Evolutionary conservation across 2,113 vertebrate genomes (phyloP), one percentile per base, ranked within the genome.

Genomic region (Etia nguti): DNA sequence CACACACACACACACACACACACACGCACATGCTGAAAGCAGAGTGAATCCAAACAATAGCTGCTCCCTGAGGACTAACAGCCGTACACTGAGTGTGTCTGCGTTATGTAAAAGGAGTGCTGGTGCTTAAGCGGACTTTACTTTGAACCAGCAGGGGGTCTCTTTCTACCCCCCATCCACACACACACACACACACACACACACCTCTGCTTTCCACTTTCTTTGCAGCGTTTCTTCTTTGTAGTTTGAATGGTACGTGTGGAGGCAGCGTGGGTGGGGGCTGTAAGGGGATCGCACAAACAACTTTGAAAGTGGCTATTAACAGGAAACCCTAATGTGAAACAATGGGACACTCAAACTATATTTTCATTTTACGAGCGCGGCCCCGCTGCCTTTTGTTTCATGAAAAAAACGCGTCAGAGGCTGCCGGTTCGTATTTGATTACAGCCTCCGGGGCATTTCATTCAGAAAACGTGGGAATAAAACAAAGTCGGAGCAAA

Each of bases 21-120:
- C 38, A 41, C 38, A 41, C 38, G 5, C 56, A 29, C 4, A 16
- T 13, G 1, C 86, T 87, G 86, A 92, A 87, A 88, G 92, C 85
- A 87, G 88, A 84, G 93, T 88, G 50, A 92, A 93, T 91, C 82
- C 92, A 89, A 93, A 91, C 92, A 93, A 92, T 91, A 79, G 91
- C 84, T 50, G 86, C 11, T 94, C 89, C 90, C 91, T 86, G 31
- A 87, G 92, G 91, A 90, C 90, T 77, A 90, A 90, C 93, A 55
- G 83, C 82, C n/a, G 36, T 34, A 52, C 26, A 62, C 59, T 8
- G 79, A 43, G 6, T 41, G 50, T 52, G 86, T 31, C 73, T 83
- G 79, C 81, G 75, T 91, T 91, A 94, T 85, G 81, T 91, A 91
- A 93, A 93, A 88, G 70, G 73, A 81, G 83, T 6, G 3, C 31